phyloP scores from a whole-genome alignment of 2,797 vertebrate species.

The Anguilla megastoma region DNA sequence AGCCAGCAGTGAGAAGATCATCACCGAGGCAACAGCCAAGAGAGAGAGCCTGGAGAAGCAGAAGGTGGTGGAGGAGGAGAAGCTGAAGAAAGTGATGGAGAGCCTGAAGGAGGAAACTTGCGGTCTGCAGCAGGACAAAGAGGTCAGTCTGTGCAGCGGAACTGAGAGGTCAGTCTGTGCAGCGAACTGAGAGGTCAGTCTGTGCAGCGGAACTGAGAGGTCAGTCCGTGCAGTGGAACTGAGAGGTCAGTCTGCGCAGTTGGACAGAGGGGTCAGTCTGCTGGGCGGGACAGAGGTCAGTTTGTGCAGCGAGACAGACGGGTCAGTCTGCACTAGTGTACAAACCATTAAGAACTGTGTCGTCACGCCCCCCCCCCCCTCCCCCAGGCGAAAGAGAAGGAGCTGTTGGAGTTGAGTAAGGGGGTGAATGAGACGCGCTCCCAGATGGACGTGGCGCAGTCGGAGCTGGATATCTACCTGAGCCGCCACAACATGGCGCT shows the following conservation, averaged over 20 bases:
- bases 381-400: conserved; percentile 79
- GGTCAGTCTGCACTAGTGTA: conserved; percentile 62
- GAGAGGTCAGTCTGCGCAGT: no score
- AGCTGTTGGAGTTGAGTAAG: conserved; percentile 89
- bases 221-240: not conserved
- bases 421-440: conserved; percentile 87
- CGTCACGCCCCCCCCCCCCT: not conserved
- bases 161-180: not conserved
- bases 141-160: conserved; percentile 69
- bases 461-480: conserved; percentile 91
- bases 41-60: conserved; percentile 79
- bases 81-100: conserved; percentile 85
- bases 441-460: conserved; percentile 85
- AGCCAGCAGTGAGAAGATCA: conserved; percentile 74
- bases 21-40: conserved; percentile 75
- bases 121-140: conserved; percentile 87
- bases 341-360: no score
- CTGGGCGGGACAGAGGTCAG: no score
- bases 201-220: no score
- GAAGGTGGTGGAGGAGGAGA: conserved; percentile 83
- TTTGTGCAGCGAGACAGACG: conserved; percentile 68
- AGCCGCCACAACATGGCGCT: conserved; percentile 85
- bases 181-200: no score
- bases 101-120: conserved; percentile 89
- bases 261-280: no score